Conservation (phyloP, 2,888 invertebrate species). For the Mythimna vitellina region DNA sequence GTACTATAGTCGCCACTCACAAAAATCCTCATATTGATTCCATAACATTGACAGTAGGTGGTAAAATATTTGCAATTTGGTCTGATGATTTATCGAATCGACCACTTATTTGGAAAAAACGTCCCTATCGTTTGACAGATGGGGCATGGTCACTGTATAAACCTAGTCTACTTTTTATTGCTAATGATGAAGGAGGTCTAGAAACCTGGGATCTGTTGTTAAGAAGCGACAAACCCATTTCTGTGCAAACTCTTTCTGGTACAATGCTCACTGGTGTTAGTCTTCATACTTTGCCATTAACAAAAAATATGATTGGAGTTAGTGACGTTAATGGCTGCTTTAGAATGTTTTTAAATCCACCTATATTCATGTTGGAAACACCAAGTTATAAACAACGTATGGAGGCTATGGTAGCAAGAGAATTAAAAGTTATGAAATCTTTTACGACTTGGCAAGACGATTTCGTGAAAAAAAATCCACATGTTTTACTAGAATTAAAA, state of each 20-base stretch:
- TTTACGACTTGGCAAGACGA: slow-evolving; percentile 91
- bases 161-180: slow-evolving; percentile 93
- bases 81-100: slow-evolving; percentile 91
- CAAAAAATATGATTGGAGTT: slow-evolving; percentile 92
- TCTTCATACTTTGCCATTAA: slow-evolving; percentile 89
- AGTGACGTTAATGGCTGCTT: slow-evolving; percentile 93
- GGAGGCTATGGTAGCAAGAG: slow-evolving; percentile 86
- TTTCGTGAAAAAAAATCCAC: slow-evolving; percentile 87
- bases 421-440: slow-evolving; percentile 87
- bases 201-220: slow-evolving; percentile 95
- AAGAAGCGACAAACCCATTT: slow-evolving; percentile 92
- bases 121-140: slow-evolving; percentile 90
- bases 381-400: slow-evolving; percentile 82
- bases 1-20: slow-evolving; percentile 91
- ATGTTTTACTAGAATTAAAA: slow-evolving; percentile 81
- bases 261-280: slow-evolving; percentile 91
- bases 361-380: slow-evolving; percentile 86
- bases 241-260: slow-evolving; percentile 92
- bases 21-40: slow-evolving; percentile 92
- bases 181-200: slow-evolving; percentile 93
- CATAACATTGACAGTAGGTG: slow-evolving; percentile 93
- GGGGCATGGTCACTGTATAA: slow-evolving; percentile 94
- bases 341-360: slow-evolving; percentile 91
- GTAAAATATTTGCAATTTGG: slow-evolving; percentile 94
- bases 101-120: slow-evolving; percentile 93